Conservation (phyloP, 64 coral and sea anemone genomes). For the Stylophora pistillata region DNA sequence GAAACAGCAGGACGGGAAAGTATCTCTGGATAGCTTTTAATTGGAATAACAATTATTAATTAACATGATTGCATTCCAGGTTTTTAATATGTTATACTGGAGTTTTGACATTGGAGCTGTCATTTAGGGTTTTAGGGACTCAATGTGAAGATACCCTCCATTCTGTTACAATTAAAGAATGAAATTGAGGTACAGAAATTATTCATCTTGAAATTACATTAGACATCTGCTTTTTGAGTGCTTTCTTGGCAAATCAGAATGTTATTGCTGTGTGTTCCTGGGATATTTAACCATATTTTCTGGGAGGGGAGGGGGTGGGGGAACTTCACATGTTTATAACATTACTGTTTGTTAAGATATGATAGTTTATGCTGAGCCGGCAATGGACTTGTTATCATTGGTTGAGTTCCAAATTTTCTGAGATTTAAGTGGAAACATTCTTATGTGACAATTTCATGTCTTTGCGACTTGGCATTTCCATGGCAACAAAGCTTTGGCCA, state of each 20-base stretch:
- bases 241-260: background rate
- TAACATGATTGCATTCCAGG: slow-evolving; percentile 33
- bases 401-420: too few relatives aligned
- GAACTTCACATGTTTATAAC: background rate
- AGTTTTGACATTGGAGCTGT: slow-evolving; percentile 31
- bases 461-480: background rate
- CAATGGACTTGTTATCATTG: background rate
- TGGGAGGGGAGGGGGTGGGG: background rate
- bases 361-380: background rate
- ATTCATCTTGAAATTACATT: too few relatives aligned
- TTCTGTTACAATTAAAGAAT: slow-evolving; percentile 16
- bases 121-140: slow-evolving; percentile 19
- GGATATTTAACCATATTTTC: background rate
- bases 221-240: background rate
- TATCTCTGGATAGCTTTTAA: background rate
- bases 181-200: too few relatives aligned
- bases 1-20: background rate
- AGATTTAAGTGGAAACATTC: too few relatives aligned
- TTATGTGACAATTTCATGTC: too few relatives aligned
- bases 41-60: slow-evolving; percentile 38
- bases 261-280: background rate
- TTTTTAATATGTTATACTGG: background rate
- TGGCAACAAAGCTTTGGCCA: background rate
- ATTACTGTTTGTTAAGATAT: background rate
- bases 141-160: slow-evolving; percentile 36